Evolutionary conservation across 1,140 invertebrate genomes (phyloP), one percentile per base, ranked within the genome.

Genomic region (Gryon sp.): DNA sequence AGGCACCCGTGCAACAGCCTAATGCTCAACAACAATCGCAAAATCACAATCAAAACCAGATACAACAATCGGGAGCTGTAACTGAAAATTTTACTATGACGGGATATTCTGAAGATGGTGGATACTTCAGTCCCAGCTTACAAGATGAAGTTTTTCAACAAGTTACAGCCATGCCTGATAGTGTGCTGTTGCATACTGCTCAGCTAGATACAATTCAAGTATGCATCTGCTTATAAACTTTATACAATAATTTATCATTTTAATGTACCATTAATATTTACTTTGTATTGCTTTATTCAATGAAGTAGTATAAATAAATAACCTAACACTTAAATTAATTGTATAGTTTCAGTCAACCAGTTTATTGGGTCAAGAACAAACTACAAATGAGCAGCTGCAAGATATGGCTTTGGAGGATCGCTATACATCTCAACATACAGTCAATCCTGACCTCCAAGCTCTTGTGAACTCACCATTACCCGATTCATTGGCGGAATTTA

Each of bases 91-190:
- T 93, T 76, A 85, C 90, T 2, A 87, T 92, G 82, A 88, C 90
- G 4, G 92, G 91, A 50, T 92, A 93, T 38, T 90, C 92, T 1
- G 93, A 93, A 45, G 93, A 93, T 43, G 90, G 87, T 43, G 93
- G 92, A 16, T 94, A 94, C 82, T 93, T 94, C 75, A 93, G 92
- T 66, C 92, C 93, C 1, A 92, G 91, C 68, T 86, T 94, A 16
- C 93, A 94, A 80, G 93, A 94, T 52, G 94, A 95, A 80, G 94
- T 95, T 0, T 95, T 92, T 73, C 90, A 94, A 72, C 94, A 93
- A 76, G 92, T 93, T 0, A 92, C 89, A 7, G 84, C 79, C 7
- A 76, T 90, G 48, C 89, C 92, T 16, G 93, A 94, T 69, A 92
- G 91, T 11, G 93, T 94, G 84, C 84, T 94, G 24, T 84, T 94